Evolutionary conservation across 2,888 invertebrate species (phyloP), one percentile per base, ranked within the genome.

Genomic region (Xylota segnis): DNA sequence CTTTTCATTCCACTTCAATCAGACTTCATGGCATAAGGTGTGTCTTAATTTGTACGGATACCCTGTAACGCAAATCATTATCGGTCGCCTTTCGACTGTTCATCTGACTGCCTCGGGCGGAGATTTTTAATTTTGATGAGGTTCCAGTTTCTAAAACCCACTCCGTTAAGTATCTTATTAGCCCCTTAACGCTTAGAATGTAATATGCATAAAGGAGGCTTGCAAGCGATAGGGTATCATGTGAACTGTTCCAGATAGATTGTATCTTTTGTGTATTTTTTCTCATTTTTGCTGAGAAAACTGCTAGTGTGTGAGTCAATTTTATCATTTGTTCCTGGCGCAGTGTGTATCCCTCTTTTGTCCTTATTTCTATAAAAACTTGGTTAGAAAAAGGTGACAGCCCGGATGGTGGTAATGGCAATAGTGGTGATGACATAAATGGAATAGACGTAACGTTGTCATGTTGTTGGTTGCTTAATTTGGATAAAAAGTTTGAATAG

Each of bases 271-370:
- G n/a, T 54, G 32, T 47, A 37, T 45, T 50, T 47, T 23, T 58
- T 40, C 23, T 65, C 10, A 16, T 47, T 7, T 32, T 0, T 47
- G 27, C 18, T 52, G 29, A 23, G 43, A 12, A 61, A 81, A 59
- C 68, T 68, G 59, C 52, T 61, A 61, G 81, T 66, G 61, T 75
- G 61, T 82, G 63, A 76, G 63, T 82, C 47, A 70, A 76, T 75
- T 75, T 82, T 75, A 63, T 59, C 43, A 52, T 74, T 59, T 75
- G 43, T 18, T 58, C 37, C 56, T 23, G 23, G 23, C 23, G 23
- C 16, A 34, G 6, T 72, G n/a, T 43, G 23, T 23, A 65, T 58
- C 37, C 16, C 68, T 47, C 34, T 50, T 71, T 76, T 63, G 56
- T 34, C 32, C 32, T 58, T 32, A 50, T 23, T 43, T 65, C 40